Base-by-base conservation (phyloP, 2,113 vertebrate species). In the Panthera uncia region DNA sequence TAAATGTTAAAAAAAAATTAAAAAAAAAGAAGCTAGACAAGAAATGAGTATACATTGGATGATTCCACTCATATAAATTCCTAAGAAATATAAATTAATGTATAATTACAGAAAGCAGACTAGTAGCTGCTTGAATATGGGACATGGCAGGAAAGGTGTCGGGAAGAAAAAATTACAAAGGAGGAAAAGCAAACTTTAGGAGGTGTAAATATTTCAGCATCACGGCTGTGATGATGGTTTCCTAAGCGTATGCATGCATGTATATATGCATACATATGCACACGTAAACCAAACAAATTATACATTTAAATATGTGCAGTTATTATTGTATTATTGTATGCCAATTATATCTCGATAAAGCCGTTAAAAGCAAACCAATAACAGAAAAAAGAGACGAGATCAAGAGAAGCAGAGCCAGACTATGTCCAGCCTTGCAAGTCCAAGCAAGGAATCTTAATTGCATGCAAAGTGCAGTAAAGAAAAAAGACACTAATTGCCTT, bases 191-290 rank as follows among this genome's bases (percentile, higher is more conserved):
- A 63, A 79, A 27, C 4, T 45, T 79, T 45, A 12, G 5, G 1
- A 14, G 4, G 1, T 10, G 19, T 27, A 71, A 52, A 83, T 61
- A 27, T 31, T 78, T 50, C 12, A 52, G 29, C 4, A 13, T 63
- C 7, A 19, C 63, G 21, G 38, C 21, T 5, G 2, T 61, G 19
- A 57, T 52, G 12, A 63, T 41, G 3, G 19, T 25, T 92, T 91
- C 41, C 7, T 74, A 48, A 73, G 4, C 45, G 5, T 19, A 29
- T 15, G 13, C 8, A n/a, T 71, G 57, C 57, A 4, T 11, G 45
- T 45, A 14, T 0, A 31, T 36, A 9, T 15, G 29, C 2, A 8
- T 12, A 68, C 7, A 25, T 50, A 8, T 12, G 23, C 1, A 8
- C 12, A 73, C 14, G 27, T 79, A 50, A 71, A 90, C 5, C 31